Conservation (phyloP, 1,140 invertebrate genomes). For the Drosophila dunni region DNA sequence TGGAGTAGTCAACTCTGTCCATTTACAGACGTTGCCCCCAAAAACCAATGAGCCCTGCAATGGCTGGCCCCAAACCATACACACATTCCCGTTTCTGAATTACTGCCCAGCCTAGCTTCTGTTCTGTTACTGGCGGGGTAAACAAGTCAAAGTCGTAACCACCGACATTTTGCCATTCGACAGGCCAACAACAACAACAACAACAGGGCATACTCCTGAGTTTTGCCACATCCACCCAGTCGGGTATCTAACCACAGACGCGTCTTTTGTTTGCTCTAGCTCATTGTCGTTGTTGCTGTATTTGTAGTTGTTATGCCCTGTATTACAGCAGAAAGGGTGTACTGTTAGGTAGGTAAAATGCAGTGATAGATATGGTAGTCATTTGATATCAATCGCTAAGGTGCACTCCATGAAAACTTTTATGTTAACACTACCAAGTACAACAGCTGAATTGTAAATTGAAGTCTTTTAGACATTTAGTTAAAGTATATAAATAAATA, state of each 20-base stretch:
- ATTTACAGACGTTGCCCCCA: conserved; percentile 46
- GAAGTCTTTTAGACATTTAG: too few relatives aligned
- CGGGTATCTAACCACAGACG: conserved; percentile 67
- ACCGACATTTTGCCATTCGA: conserved; percentile 44
- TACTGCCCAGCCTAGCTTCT: conserved; percentile 15
- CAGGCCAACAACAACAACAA: conserved; percentile 2
- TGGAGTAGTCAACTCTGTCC: conserved; percentile 25
- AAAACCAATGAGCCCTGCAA: conserved; percentile 56
- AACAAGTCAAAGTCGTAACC: conserved; percentile 56
- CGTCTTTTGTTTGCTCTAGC: conserved; percentile 79
- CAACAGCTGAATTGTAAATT: too few relatives aligned
- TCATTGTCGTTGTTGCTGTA: conserved; percentile 28
- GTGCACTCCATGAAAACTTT: too few relatives aligned
- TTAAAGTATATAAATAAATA: too few relatives aligned
- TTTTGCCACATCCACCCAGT: conserved; percentile 18
- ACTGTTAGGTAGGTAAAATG: too few relatives aligned
- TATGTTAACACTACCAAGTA: too few relatives aligned
- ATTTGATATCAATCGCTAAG: too few relatives aligned
- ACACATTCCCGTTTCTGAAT: neutral
- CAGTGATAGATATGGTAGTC: too few relatives aligned
- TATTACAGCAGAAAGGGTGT: too few relatives aligned
- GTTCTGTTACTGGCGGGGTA: conserved; percentile 25
- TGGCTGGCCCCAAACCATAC: conserved; percentile 2
- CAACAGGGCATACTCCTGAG: conserved; percentile 2
- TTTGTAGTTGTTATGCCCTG: too few relatives aligned